Evolutionary conservation across 1,140 invertebrate genomes (phyloP), one percentile per base, ranked within the genome.

Genomic region (Drosophila nebulosa): DNA sequence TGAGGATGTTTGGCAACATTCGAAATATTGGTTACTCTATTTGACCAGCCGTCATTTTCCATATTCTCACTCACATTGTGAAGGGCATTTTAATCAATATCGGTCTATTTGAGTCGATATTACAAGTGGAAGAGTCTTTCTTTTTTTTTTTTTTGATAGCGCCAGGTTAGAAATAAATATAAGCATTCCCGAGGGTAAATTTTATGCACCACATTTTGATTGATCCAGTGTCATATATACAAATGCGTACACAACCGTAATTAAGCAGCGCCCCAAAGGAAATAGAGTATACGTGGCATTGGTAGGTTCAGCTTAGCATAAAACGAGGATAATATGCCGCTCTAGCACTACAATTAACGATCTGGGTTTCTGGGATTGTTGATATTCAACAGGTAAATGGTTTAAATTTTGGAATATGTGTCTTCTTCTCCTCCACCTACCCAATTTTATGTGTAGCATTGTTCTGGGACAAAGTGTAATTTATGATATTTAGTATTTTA

Each of bases 191-290:
- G 35, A 36, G 64, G 73, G 63, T 68, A 67, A 62, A 42, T 56
- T 75, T 69, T 55, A 53, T 69, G 16, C 16, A 46, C 39, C 18
- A 46, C 2, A 9, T 16, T 39, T 46, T 46, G 18, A 46, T 59
- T 59, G 68, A 69, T 76, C 73, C 73, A 75, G 73, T 75, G 72
- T 76, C 65, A 76, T 76, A 75, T 75, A 63, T 53, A 24, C 62
- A 75, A 74, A 64, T 60, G 35, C n/a, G 57, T 30, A 68, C 39
- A 50, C 32, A 18, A 16, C 2, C 24, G 4, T 12, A 32, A 32
- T 32, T 12, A 32, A 32, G 30, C 30, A 32, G 10, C 9, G 30
- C 9, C 10, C 30, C 35, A 51, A 21, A 18, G n/a, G 16, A 58
- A 42, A 30, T 42, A 60, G 36, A 58, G 22, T 24, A 50, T 71